Percentiles rank a stretch among this genome's conserved stretches.
These are phyloP conservation scores for Hydractinia symbiolongicarpus DNA, from an alignment of 30 jellyfish, hydroid and myxozoan genomes.

Conservation along the genomic window DNA sequence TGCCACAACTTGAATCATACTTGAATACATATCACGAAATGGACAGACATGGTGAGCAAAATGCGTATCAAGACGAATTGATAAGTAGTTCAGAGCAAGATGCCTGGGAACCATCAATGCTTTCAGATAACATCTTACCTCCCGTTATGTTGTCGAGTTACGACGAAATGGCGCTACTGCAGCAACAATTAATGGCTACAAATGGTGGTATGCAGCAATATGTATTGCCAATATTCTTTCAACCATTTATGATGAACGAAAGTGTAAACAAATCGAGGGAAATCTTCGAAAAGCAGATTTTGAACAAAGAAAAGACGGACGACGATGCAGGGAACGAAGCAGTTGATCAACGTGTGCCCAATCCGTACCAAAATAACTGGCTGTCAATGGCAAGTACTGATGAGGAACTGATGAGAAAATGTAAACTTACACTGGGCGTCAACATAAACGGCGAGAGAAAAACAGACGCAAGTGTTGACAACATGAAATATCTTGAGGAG, in stretches of 20 bases:
- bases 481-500: constrained; percentile 29
- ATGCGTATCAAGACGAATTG: constrained; percentile 4
- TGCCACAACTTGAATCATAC: neutral
- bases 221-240: constrained; percentile 27
- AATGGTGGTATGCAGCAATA: neutral
- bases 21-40: neutral
- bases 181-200: constrained; percentile 9
- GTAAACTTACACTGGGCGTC: neutral
- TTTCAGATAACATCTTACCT: neutral
- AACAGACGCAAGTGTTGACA: neutral
- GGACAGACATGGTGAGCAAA: neutral
- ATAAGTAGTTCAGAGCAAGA: constrained; percentile 1
- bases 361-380: neutral
- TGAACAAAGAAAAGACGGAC: neutral
- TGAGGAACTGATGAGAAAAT: constrained; percentile 14
- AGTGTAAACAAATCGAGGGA: neutral
- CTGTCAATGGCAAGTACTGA: neutral
- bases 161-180: constrained; percentile 16
- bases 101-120: neutral
- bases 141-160: constrained; percentile 33
- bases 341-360: neutral
- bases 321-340: neutral
- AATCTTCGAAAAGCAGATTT: neutral
- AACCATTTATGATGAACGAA: neutral
- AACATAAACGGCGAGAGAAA: neutral